Conservation (phyloP, 2,888 invertebrate species). For the Abrostola triplasia region DNA sequence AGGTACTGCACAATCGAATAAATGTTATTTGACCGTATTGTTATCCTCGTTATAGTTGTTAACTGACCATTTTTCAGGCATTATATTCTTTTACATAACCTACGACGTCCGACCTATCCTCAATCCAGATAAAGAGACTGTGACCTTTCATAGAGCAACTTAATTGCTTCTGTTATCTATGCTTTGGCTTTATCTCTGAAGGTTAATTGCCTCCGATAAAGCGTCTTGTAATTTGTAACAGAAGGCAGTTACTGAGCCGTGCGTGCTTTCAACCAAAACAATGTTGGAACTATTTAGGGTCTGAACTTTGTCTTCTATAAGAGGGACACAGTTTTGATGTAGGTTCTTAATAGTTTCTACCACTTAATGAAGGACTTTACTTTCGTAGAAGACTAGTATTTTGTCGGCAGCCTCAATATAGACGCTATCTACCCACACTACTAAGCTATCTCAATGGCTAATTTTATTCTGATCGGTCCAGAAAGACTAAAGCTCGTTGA, state of each 20-base stretch:
- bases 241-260: conserved; percentile 38
- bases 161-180: conserved; percentile 62
- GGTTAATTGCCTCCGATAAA: conserved; percentile 65
- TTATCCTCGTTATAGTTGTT: too few relatives aligned
- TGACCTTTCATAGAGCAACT: conserved; percentile 60
- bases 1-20: too few relatives aligned
- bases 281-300: conserved; percentile 35
- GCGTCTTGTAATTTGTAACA: conserved; percentile 59
- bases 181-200: conserved; percentile 57
- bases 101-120: conserved; percentile 51
- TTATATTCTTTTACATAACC: conserved; percentile 25
- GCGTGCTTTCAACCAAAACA: conserved; percentile 38
- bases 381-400: not conserved
- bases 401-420: not conserved
- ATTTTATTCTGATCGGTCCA: too few relatives aligned
- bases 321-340: not conserved
- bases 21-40: too few relatives aligned
- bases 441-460: too few relatives aligned
- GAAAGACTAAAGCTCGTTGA: too few relatives aligned
- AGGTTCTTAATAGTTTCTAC: not conserved
- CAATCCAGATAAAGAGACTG: conserved; percentile 57
- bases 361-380: not conserved
- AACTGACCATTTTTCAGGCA: not conserved
- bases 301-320: not conserved
- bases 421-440: not conserved